phyloP scores from a whole-genome alignment of 1,140 invertebrate species.

The Micrasema minimum region DNA sequence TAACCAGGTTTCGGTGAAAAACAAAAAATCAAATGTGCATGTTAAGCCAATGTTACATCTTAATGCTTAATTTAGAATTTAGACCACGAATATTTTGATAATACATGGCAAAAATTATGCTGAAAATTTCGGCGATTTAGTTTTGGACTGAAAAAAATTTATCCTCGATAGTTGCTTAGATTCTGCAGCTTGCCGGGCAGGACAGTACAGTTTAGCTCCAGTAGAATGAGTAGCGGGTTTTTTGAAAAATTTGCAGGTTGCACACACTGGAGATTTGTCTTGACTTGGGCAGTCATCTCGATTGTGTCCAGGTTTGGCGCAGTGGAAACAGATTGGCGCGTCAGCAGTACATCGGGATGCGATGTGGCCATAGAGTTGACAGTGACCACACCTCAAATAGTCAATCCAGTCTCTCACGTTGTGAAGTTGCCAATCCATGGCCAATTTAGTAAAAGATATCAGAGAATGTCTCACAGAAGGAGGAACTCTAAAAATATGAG shows the following conservation, averaged over 20 bases:
- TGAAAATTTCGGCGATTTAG: not conserved
- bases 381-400: not conserved
- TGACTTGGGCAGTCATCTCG: not conserved
- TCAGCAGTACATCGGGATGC: not conserved
- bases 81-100: not conserved
- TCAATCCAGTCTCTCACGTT: not conserved
- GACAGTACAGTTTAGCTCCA: not conserved
- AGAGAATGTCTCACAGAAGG: not conserved
- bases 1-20: slow-evolving; percentile 3
- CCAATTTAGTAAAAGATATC: not conserved
- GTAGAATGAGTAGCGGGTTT: not conserved
- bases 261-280: not conserved
- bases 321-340: not conserved
- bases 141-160: not conserved
- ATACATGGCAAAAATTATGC: not conserved
- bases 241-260: not conserved
- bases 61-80: not conserved
- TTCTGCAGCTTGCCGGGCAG: not conserved
- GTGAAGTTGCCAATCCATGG: not conserved
- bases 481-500: not conserved
- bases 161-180: not conserved
- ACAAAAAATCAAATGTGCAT: not conserved
- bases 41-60: not conserved
- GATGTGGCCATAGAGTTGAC: not conserved
- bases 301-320: not conserved